Evolutionary conservation across 2,888 invertebrate genomes (phyloP).

Genomic region (Andrena chrysosceles): DNA sequence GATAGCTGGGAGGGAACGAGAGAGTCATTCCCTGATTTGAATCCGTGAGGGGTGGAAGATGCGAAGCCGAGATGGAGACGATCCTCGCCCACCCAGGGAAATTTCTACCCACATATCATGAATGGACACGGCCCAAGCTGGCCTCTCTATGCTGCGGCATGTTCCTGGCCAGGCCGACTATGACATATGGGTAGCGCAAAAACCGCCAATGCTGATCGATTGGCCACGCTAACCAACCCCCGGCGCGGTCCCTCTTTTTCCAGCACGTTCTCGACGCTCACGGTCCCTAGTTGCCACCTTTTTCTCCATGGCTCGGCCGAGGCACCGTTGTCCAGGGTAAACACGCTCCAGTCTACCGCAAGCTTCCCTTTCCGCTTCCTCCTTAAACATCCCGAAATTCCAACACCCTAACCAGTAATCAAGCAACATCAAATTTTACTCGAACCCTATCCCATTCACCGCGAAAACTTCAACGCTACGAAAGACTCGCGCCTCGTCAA

Average conservation of each 20-base stretch:
- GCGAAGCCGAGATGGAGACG: constrained; percentile 35
- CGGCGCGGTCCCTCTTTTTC: constrained; percentile 49
- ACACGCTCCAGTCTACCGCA: constrained; percentile 57
- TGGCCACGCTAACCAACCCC: constrained; percentile 81
- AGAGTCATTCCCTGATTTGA: constrained; percentile 44
- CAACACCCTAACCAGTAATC: not conserved
- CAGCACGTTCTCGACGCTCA: constrained; percentile 50
- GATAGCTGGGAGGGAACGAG: constrained; percentile 16
- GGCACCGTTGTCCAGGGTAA: constrained; percentile 63
- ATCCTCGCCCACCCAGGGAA: constrained; percentile 72
- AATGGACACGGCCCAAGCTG: constrained; percentile 79
- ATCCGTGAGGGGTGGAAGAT: constrained; percentile 33
- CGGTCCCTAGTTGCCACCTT: constrained; percentile 49
- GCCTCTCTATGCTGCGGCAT: constrained; percentile 82
- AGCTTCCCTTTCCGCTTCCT: constrained; percentile 25
- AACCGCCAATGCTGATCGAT: constrained; percentile 84
- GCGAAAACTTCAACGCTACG: no score
- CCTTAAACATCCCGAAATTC: constrained; percentile 7
- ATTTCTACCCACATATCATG: constrained; percentile 75
- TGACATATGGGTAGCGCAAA: constrained; percentile 84
- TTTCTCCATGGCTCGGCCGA: constrained; percentile 24
- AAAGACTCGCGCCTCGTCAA: not conserved
- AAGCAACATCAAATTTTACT: no score
- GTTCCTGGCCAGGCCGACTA: constrained; percentile 75
- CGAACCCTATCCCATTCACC: no score